Percentiles rank a stretch among this genome's conserved stretches.
These are phyloP conservation scores for Lacerta agilis DNA, from an alignment of 2,797 vertebrate species.

Conservation along the genomic window DNA sequence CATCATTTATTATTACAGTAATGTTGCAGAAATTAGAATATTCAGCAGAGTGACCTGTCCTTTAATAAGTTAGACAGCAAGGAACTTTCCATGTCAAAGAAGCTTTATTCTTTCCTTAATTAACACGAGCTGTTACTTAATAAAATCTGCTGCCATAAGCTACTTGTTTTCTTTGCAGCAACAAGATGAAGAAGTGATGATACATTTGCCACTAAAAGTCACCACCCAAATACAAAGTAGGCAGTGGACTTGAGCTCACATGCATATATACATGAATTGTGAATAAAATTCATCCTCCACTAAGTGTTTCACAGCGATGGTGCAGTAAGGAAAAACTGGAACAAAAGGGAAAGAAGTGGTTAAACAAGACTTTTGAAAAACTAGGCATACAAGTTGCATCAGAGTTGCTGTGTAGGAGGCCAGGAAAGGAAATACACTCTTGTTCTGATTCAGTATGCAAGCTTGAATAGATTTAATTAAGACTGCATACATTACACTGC, in stretches of 20 bases:
- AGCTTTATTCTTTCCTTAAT: slow-evolving; percentile 33
- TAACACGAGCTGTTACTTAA: slow-evolving; percentile 36
- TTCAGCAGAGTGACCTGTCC: not conserved
- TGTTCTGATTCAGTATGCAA: slow-evolving; percentile 16
- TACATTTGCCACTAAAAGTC: slow-evolving; percentile 44
- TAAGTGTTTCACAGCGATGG: slow-evolving; percentile 18
- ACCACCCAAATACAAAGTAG: slow-evolving; percentile 41
- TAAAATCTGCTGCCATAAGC: slow-evolving; percentile 32
- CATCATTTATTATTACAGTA: not conserved
- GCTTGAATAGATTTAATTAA: slow-evolving; percentile 28
- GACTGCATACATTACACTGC: slow-evolving; percentile 14
- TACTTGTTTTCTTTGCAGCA: slow-evolving; percentile 46
- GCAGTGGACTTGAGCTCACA: slow-evolving; percentile 5
- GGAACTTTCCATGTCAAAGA: not conserved
- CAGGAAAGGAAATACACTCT: slow-evolving; percentile 19
- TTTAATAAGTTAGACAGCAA: slow-evolving; percentile 33
- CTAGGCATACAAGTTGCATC: slow-evolving; percentile 29
- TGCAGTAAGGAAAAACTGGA: slow-evolving; percentile 44
- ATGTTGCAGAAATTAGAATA: not conserved
- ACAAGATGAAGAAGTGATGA: slow-evolving; percentile 58
- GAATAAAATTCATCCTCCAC: slow-evolving; percentile 18
- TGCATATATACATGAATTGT: not conserved
- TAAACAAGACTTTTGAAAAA: slow-evolving; percentile 48
- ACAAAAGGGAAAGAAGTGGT: slow-evolving; percentile 56
- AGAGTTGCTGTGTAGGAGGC: slow-evolving; percentile 44